These are phyloP conservation scores for Labrus mixtus DNA, from an alignment of 2,113 vertebrate species.

Conservation along the genomic window DNA sequence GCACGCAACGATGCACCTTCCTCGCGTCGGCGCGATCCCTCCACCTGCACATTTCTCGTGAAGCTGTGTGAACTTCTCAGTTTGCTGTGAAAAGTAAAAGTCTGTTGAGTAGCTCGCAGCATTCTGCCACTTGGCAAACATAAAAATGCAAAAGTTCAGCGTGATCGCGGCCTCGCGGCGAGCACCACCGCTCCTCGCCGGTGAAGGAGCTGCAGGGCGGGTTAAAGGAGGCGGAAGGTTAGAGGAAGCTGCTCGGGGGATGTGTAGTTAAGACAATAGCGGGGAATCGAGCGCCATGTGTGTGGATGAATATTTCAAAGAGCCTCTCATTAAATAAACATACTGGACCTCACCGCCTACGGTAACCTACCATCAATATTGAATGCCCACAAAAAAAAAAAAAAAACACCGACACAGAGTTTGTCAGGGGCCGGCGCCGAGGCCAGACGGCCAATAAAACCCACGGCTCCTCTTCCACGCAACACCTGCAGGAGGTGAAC, in stretches of 20 bases:
- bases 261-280: constrained; percentile 47
- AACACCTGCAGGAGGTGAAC: constrained; percentile 53
- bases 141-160: not conserved
- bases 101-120: not conserved
- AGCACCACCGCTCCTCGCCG: not conserved
- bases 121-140: not conserved
- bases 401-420: constrained; percentile 43
- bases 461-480: constrained; percentile 27
- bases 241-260: constrained; percentile 4
- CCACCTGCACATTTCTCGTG: not conserved
- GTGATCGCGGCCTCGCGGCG: not conserved
- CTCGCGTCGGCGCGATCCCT: not conserved
- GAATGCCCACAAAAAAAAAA: constrained; percentile 52
- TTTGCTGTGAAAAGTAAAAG: not conserved
- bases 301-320: constrained; percentile 80
- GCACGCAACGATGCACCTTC: not conserved
- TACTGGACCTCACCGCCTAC: constrained; percentile 41
- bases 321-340: constrained; percentile 80
- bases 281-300: constrained; percentile 51
- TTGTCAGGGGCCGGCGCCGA: constrained; percentile 26
- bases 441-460: constrained; percentile 23
- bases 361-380: constrained; percentile 74
- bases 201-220: not conserved
- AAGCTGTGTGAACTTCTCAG: not conserved
- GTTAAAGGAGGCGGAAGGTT: constrained; percentile 31